phyloP scores from a whole-genome alignment of 1,140 invertebrate species.

The Ips typographus region DNA sequence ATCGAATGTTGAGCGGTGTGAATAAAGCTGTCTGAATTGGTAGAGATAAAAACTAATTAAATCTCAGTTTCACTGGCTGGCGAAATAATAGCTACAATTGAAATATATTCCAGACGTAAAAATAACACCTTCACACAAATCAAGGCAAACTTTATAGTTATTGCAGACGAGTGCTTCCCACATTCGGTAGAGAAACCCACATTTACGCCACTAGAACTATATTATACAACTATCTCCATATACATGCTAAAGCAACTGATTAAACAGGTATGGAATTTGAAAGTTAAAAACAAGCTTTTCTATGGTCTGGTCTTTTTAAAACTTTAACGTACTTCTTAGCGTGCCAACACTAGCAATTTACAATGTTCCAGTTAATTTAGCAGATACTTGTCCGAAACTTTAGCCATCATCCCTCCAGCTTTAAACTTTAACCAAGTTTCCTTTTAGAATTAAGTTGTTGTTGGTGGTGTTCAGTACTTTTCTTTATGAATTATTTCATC shows the following conservation, averaged over 20 bases:
- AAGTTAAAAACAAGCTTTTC: too few species aligned
- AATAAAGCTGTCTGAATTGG: background rate
- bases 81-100: background rate
- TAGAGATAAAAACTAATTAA: background rate
- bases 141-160: conserved; percentile 26
- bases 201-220: conserved; percentile 9
- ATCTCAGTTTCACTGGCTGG: too few species aligned
- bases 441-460: conserved; percentile 7
- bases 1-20: too few species aligned
- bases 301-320: too few species aligned
- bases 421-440: conserved; percentile 1
- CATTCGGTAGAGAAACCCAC: conserved; percentile 16
- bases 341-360: background rate
- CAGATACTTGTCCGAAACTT: conserved; percentile 7
- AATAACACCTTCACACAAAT: conserved; percentile 27
- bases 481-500: background rate
- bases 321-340: too few species aligned
- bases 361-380: conserved; percentile 13
- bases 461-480: background rate
- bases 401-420: background rate
- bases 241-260: too few species aligned
- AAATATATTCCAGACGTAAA: conserved; percentile 17
- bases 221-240: too few species aligned
- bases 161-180: conserved; percentile 22
- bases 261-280: too few species aligned